These are phyloP conservation scores for Peribatodes rhomboidaria DNA, from an alignment of 2,888 invertebrate species.

Conservation along the genomic window DNA sequence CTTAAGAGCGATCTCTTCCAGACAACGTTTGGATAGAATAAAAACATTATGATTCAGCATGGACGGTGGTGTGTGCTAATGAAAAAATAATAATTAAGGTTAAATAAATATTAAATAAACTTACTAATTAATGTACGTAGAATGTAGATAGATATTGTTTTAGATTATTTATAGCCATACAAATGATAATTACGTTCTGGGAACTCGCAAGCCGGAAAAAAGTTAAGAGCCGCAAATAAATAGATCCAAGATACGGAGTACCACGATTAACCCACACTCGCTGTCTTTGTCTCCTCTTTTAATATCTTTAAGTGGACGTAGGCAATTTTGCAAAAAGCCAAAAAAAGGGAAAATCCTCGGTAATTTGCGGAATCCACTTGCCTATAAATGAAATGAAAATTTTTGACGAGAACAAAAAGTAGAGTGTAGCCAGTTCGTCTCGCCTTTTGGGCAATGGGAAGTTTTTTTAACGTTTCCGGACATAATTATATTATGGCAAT, in stretches of 20 bases:
- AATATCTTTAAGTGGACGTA: constrained; percentile 83
- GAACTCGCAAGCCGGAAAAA: constrained; percentile 23
- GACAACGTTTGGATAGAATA: no score
- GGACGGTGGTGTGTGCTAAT: no score
- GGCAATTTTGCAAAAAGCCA: constrained; percentile 80
- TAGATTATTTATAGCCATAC: no score
- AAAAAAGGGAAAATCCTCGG: constrained; percentile 71
- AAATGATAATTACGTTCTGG: neutral
- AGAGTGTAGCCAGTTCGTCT: constrained; percentile 51
- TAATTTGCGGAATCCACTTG: constrained; percentile 79
- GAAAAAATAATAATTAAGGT: no score
- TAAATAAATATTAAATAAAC: no score
- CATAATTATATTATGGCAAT: no score
- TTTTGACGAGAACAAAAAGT: constrained; percentile 71
- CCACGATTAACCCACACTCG: constrained; percentile 67
- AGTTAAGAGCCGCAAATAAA: constrained; percentile 50
- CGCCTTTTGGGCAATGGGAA: constrained; percentile 52
- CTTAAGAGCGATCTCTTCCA: no score
- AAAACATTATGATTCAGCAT: no score
- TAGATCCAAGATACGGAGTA: constrained; percentile 44
- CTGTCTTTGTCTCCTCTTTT: constrained; percentile 73
- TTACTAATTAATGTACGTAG: no score
- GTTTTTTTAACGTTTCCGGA: constrained; percentile 52
- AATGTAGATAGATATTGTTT: no score
- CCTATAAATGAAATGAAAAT: constrained; percentile 80